Evolutionary conservation across 2,888 invertebrate species (phyloP).

Genomic region (Cephalotes varians): DNA sequence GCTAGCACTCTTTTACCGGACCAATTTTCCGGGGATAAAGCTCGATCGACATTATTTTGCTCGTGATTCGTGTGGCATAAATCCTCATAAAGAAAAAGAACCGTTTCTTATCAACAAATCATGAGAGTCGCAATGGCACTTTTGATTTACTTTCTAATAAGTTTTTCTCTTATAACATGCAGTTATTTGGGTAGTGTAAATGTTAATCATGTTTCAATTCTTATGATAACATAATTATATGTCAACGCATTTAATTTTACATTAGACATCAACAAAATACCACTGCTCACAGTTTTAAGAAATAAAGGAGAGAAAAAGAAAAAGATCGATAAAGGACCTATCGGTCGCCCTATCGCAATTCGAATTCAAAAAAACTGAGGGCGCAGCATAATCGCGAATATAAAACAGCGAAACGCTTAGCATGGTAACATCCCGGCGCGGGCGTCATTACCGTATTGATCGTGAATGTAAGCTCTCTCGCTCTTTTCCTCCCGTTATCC

Average conservation of each 20-base stretch:
- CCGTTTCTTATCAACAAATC: background rate
- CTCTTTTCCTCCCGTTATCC: conserved; percentile 53
- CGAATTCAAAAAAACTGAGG: conserved; percentile 65
- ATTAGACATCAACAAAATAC: conserved; percentile 12
- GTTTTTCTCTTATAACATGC: background rate
- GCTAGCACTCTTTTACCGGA: conserved; percentile 71
- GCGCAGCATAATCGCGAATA: conserved; percentile 66
- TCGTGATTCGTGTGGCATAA: background rate
- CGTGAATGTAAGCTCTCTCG: conserved; percentile 69
- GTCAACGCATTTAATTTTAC: conserved; percentile 2
- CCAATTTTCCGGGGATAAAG: conserved; percentile 74
- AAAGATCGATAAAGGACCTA: conserved; percentile 56
- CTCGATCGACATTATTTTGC: conserved; percentile 58
- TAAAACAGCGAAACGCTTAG: conserved; percentile 78
- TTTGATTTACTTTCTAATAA: background rate
- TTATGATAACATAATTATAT: background rate
- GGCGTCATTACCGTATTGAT: conserved; percentile 79
- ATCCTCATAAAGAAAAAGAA: background rate
- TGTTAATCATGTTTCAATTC: background rate
- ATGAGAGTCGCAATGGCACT: background rate
- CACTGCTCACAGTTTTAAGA: conserved; percentile 28
- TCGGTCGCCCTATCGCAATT: conserved; percentile 46
- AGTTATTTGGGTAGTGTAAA: background rate
- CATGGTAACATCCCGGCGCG: conserved; percentile 73
- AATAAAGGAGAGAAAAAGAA: conserved; percentile 20